Conservation (phyloP, 2,888 invertebrate species). For the Zootermopsis nevadensis region DNA sequence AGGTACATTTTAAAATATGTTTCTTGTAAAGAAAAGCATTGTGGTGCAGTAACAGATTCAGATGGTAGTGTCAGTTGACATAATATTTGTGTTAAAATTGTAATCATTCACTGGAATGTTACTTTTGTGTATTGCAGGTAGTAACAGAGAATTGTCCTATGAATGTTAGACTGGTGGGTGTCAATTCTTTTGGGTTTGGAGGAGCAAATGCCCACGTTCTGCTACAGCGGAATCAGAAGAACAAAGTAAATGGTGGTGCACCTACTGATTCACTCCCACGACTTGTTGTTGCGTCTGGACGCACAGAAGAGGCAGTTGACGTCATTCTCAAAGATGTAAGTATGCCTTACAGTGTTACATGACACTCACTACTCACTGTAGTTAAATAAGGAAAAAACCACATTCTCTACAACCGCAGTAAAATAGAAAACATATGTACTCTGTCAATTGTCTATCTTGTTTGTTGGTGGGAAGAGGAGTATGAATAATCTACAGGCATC, state of each 20-base stretch:
- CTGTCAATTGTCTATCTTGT: too few relatives aligned
- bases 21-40: too few relatives aligned
- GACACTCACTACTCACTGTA: too few relatives aligned
- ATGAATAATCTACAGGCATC: too few relatives aligned
- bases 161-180: slow-evolving; percentile 79
- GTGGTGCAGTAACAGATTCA: too few relatives aligned
- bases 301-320: slow-evolving; percentile 81
- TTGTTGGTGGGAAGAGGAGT: too few relatives aligned
- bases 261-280: slow-evolving; percentile 77
- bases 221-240: slow-evolving; percentile 70
- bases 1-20: slow-evolving; percentile 49
- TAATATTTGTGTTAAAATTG: too few relatives aligned
- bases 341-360: slow-evolving; percentile 19
- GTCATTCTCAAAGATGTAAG: slow-evolving; percentile 72
- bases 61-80: too few relatives aligned
- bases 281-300: slow-evolving; percentile 79
- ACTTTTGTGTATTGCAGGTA: slow-evolving; percentile 59
- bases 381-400: too few relatives aligned
- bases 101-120: too few relatives aligned
- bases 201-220: slow-evolving; percentile 85
- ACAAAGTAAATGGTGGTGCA: slow-evolving; percentile 71
- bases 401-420: too few relatives aligned
- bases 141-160: slow-evolving; percentile 78
- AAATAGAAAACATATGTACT: too few relatives aligned
- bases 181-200: slow-evolving; percentile 95